phyloP scores from a whole-genome alignment of 2,888 invertebrate genomes.

The Pterostichus niger region DNA sequence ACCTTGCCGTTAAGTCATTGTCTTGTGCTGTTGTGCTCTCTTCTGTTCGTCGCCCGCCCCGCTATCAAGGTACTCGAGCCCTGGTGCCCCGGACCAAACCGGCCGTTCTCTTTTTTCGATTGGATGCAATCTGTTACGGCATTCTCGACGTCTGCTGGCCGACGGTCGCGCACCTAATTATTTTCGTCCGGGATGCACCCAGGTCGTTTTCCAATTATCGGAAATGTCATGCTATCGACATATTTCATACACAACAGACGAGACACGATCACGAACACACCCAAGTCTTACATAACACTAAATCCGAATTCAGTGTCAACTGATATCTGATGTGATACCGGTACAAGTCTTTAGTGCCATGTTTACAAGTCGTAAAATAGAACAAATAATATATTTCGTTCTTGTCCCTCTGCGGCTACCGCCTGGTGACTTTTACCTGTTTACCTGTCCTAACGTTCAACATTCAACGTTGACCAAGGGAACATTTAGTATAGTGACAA shows the following conservation, averaged over 20 bases:
- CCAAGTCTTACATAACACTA: not conserved
- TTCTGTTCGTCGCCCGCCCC: slow-evolving; percentile 46
- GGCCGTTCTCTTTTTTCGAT: slow-evolving; percentile 64
- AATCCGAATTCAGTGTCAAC: slow-evolving; percentile 15
- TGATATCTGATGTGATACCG: slow-evolving; percentile 65
- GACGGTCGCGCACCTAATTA: slow-evolving; percentile 67
- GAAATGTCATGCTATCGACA: slow-evolving; percentile 66
- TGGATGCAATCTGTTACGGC: slow-evolving; percentile 66
- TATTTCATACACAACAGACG: slow-evolving; percentile 51
- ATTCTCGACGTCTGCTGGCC: slow-evolving; percentile 66
- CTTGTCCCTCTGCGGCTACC: slow-evolving; percentile 68
- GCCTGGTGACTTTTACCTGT: slow-evolving; percentile 65
- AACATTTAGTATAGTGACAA: not conserved
- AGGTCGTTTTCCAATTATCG: slow-evolving; percentile 66
- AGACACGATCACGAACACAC: not conserved
- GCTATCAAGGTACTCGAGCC: slow-evolving; percentile 49
- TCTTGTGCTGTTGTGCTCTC: slow-evolving; percentile 55
- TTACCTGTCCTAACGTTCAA: too few relatives aligned
- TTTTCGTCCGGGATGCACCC: slow-evolving; percentile 65
- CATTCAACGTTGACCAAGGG: not conserved
- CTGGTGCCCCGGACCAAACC: slow-evolving; percentile 37
- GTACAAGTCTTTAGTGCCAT: slow-evolving; percentile 71
- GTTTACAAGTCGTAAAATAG: slow-evolving; percentile 72
- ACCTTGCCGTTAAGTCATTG: slow-evolving; percentile 67
- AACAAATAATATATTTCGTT: slow-evolving; percentile 71